These are phyloP conservation scores for Verasper variegatus DNA, from an alignment of 2,113 vertebrate genomes.

Conservation along the genomic window DNA sequence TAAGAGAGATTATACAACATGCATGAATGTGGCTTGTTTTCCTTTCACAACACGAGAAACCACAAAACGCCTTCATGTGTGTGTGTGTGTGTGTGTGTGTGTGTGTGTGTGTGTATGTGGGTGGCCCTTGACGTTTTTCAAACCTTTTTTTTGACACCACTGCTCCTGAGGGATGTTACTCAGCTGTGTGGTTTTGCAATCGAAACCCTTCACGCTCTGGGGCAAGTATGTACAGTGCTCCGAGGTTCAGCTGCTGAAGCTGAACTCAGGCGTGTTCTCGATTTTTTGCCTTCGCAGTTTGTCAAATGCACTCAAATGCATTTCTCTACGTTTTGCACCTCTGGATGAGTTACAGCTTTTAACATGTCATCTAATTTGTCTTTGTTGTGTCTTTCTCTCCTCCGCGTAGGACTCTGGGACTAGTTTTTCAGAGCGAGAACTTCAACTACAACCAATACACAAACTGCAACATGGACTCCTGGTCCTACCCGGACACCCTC, in stretches of 20 bases:
- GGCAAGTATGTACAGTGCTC: slow-evolving; percentile 71
- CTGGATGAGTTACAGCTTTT: background rate
- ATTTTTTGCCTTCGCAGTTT: too few relatives aligned
- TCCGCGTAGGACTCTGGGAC: slow-evolving; percentile 87
- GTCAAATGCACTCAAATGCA: background rate
- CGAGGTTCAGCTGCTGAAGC: slow-evolving; percentile 24
- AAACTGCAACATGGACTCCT: slow-evolving; percentile 88
- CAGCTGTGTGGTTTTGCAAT: slow-evolving; percentile 78
- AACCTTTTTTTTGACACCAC: slow-evolving; percentile 17
- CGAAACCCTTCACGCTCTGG: slow-evolving; percentile 70
- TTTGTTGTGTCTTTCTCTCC: background rate
- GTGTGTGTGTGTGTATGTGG: slow-evolving; percentile 9
- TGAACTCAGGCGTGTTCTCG: slow-evolving; percentile 9
- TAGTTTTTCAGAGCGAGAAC: slow-evolving; percentile 92
- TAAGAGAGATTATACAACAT: slow-evolving; percentile 28
- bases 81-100: background rate
- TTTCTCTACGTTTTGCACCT: background rate
- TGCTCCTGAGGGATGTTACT: slow-evolving; percentile 44
- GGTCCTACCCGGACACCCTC: slow-evolving; percentile 88
- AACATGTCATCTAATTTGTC: background rate
- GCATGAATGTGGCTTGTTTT: slow-evolving; percentile 19
- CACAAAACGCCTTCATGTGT: background rate
- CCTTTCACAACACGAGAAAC: slow-evolving; percentile 23
- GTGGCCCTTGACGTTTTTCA: slow-evolving; percentile 25
- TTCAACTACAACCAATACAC: slow-evolving; percentile 89